Conservation (phyloP, 2,888 invertebrate species). For the Lamellibrachia satsuma region DNA sequence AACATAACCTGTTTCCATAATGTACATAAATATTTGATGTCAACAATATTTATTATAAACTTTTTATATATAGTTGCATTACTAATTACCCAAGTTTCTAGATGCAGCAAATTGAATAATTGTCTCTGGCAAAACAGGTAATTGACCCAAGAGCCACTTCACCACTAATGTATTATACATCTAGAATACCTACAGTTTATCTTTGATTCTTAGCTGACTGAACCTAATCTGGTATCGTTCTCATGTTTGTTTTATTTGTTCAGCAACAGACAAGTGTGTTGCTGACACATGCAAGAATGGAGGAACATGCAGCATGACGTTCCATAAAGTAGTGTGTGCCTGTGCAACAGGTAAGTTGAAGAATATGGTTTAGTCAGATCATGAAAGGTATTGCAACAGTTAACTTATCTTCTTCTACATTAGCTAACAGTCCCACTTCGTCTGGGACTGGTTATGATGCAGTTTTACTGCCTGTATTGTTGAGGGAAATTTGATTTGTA, state of each 20-base stretch:
- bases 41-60: background rate
- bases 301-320: background rate
- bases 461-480: no score
- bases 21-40: background rate
- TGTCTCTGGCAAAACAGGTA: background rate
- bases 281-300: background rate
- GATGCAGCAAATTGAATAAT: background rate
- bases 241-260: background rate
- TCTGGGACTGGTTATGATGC: no score
- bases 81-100: background rate
- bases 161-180: background rate
- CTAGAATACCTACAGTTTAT: background rate
- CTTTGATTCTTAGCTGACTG: background rate
- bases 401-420: background rate
- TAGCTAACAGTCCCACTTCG: no score
- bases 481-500: no score
- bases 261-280: background rate
- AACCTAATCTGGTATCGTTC: background rate
- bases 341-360: background rate
- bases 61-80: background rate
- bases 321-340: background rate
- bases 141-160: background rate
- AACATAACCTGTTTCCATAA: background rate
- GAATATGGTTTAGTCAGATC: background rate
- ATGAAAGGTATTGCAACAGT: background rate